Conservation (phyloP, 2,797 vertebrate species). For the Tadarida brasiliensis region DNA sequence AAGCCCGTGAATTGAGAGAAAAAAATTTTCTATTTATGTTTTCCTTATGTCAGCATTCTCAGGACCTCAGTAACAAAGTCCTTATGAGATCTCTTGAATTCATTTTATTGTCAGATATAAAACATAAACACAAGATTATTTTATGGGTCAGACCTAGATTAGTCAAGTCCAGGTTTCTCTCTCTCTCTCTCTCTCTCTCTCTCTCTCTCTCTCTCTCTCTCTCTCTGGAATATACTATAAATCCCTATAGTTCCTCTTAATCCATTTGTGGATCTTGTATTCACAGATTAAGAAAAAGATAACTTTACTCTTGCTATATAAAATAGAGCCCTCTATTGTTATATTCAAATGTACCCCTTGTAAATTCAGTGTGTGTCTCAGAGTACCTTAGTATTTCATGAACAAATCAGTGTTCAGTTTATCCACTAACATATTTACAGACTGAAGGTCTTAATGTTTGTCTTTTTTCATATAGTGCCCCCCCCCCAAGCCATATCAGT, state of each 20-base stretch:
- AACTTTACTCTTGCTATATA: conserved; percentile 17
- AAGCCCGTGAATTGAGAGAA: neutral
- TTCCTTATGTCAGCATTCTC: conserved; percentile 56
- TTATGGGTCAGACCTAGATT: conserved; percentile 63
- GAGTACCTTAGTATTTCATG: conserved; percentile 5
- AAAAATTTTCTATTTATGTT: conserved; percentile 58
- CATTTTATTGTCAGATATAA: conserved; percentile 66
- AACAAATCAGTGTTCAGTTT: conserved; percentile 22
- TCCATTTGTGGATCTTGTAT: neutral
- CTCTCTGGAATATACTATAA: conserved; percentile 62
- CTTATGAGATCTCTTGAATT: conserved; percentile 60
- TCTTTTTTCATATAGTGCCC: neutral
- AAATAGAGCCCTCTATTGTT: conserved; percentile 47
- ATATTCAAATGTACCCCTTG: neutral
- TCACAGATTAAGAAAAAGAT: neutral
- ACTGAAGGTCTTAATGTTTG: neutral
- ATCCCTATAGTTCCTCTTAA: conserved; percentile 56
- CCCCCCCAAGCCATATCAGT: neutral
- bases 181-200: too few relatives aligned
- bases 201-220: conserved; percentile 23
- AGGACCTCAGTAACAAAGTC: conserved; percentile 43
- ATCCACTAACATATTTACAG: neutral
- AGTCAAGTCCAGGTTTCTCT: conserved; percentile 64
- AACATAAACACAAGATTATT: conserved; percentile 64
- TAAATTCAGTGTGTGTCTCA: conserved; percentile 22